Conservation (phyloP, 2,888 invertebrate genomes). For the Drosophila mayaguana region DNA sequence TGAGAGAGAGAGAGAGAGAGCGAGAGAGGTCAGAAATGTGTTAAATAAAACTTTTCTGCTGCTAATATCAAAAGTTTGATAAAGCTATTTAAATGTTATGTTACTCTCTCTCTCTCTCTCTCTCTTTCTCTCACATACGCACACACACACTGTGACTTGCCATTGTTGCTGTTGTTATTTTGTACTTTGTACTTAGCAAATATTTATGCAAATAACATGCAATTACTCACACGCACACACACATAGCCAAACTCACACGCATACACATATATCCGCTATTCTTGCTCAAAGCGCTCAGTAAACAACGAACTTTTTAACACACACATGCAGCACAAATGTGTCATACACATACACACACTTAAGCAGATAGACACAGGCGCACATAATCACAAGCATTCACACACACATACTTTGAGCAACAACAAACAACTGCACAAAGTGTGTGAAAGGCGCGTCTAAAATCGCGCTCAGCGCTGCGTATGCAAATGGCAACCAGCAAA, state of each 20-base stretch:
- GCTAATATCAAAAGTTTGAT: constrained; percentile 58
- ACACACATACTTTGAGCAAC: constrained; percentile 32
- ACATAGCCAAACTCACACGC: constrained; percentile 27
- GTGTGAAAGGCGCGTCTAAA: constrained; percentile 50
- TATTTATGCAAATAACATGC: constrained; percentile 77
- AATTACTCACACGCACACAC: constrained; percentile 60
- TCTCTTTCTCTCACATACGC: not conserved
- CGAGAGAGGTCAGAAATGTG: constrained; percentile 28
- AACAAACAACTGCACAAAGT: constrained; percentile 41
- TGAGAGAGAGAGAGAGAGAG: not conserved
- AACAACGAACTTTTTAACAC: constrained; percentile 65
- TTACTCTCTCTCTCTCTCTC: constrained; percentile 6
- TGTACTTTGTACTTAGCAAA: constrained; percentile 57
- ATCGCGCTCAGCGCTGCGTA: constrained; percentile 31
- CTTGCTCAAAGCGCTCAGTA: constrained; percentile 64
- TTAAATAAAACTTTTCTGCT: constrained; percentile 32
- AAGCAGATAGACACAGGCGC: constrained; percentile 12
- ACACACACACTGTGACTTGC: not conserved
- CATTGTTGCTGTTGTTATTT: constrained; percentile 31
- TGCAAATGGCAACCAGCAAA: constrained; percentile 57
- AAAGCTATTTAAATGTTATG: constrained; percentile 50
- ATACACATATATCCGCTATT: constrained; percentile 34
- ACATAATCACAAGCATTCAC: constrained; percentile 17
- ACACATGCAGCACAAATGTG: constrained; percentile 56
- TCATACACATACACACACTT: constrained; percentile 39